Conservation (phyloP, 2,888 invertebrate species). For the Sarcophaga rosellei region DNA sequence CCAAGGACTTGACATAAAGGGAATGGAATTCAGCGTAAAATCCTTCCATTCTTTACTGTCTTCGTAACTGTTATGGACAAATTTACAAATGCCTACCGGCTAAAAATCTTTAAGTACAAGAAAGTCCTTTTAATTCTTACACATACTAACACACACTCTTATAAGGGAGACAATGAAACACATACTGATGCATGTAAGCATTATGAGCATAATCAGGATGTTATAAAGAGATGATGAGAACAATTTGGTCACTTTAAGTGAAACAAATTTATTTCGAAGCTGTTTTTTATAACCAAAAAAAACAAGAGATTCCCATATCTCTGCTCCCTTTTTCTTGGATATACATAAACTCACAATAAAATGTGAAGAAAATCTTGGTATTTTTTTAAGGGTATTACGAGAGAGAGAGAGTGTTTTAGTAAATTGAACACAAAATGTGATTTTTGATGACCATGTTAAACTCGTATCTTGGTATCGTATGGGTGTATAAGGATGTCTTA, state of each 20-base stretch:
- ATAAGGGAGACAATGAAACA: background rate
- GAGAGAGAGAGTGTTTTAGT: conserved; percentile 73
- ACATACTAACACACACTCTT: background rate
- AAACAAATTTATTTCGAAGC: conserved; percentile 81
- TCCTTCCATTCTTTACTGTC: too few relatives aligned
- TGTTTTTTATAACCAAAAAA: conserved; percentile 70
- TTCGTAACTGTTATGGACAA: conserved; percentile 2
- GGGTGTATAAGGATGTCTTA: conserved; percentile 65
- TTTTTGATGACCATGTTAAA: conserved; percentile 76
- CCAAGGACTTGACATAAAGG: too few relatives aligned
- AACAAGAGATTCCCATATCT: conserved; percentile 41
- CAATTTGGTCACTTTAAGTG: conserved; percentile 81
- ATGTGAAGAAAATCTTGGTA: background rate
- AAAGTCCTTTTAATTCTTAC: conserved; percentile 79
- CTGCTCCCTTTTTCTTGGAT: conserved; percentile 19
- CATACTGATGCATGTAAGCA: conserved; percentile 42
- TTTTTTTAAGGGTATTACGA: conserved; percentile 28
- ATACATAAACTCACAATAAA: background rate
- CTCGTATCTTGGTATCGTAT: conserved; percentile 67
- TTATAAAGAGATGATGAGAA: conserved; percentile 75
- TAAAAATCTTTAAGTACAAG: conserved; percentile 73
- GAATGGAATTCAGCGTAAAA: too few relatives aligned
- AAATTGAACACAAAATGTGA: conserved; percentile 79
- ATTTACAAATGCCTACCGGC: conserved; percentile 73
- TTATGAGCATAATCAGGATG: conserved; percentile 69